Evolutionary conservation across 2,888 invertebrate species (phyloP).

Genomic region (Yponomeuta plumbellus): DNA sequence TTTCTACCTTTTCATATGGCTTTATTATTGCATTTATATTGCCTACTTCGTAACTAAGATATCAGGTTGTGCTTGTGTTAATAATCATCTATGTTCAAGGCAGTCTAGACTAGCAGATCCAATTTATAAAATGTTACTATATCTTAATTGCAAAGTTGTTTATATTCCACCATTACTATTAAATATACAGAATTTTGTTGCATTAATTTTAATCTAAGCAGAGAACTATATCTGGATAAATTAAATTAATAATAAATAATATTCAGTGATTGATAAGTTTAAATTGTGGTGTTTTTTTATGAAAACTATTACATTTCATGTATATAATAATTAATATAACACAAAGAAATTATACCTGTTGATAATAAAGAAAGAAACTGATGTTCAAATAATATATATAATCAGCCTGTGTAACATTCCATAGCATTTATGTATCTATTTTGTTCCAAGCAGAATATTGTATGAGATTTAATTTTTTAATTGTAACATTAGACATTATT

Average conservation of each 20-base stretch:
- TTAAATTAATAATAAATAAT: no score
- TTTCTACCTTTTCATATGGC: no score
- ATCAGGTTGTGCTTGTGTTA: neutral
- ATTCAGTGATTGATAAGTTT: no score
- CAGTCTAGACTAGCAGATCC: neutral
- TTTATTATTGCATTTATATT: no score
- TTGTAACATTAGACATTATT: neutral
- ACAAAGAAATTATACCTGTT: no score
- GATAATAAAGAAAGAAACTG: neutral
- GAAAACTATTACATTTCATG: no score
- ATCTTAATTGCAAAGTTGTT: neutral
- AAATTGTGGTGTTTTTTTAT: no score
- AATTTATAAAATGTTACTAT: neutral
- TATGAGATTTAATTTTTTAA: neutral
- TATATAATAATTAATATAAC: no score
- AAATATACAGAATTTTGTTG: neutral
- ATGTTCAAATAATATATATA: neutral
- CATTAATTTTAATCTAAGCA: neutral
- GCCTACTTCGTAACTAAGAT: no score
- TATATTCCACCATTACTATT: neutral
- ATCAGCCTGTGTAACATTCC: conserved; percentile 9
- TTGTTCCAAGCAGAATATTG: neutral
- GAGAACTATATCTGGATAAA: no score
- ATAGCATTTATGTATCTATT: conserved; percentile 4
- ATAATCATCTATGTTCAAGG: neutral